Percentiles rank a stretch among this genome's conserved stretches.
Conservation (phyloP, 2,113 vertebrate species). For the Equus quagga region DNA sequence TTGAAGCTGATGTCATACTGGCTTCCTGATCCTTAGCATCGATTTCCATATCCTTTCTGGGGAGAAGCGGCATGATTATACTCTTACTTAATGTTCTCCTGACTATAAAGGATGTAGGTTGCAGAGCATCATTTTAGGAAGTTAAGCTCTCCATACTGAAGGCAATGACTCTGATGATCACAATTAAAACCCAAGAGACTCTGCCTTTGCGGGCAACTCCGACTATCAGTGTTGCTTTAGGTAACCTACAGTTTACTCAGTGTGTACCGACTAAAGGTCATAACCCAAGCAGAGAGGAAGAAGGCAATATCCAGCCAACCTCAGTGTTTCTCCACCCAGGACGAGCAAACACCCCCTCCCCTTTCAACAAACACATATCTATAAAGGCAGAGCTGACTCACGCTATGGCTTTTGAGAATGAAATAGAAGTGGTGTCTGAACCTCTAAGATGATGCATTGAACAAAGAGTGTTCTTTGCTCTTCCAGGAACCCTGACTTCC, state of each 20-base stretch:
- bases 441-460: not conserved
- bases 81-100: not conserved
- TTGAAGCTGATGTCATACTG: not conserved
- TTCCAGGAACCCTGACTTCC: conserved; percentile 2
- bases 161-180: not conserved
- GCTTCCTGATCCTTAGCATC: not conserved
- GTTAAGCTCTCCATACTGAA: not conserved
- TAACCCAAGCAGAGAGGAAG: conserved; percentile 37
- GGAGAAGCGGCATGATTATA: not conserved
- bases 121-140: not conserved
- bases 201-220: not conserved
- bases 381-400: conserved; percentile 58
- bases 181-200: conserved; percentile 37
- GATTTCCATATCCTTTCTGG: not conserved
- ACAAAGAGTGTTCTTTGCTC: conserved; percentile 55
- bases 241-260: not conserved
- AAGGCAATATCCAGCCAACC: conserved; percentile 17
- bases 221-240: not conserved
- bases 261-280: conserved; percentile 31
- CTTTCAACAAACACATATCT: conserved; percentile 54
- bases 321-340: conserved; percentile 58
- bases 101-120: not conserved
- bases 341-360: conserved; percentile 39
- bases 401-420: not conserved
- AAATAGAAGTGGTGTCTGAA: not conserved